Evolutionary conservation across 1,140 invertebrate species (phyloP).

Genomic region (Heterodera schachtii): DNA sequence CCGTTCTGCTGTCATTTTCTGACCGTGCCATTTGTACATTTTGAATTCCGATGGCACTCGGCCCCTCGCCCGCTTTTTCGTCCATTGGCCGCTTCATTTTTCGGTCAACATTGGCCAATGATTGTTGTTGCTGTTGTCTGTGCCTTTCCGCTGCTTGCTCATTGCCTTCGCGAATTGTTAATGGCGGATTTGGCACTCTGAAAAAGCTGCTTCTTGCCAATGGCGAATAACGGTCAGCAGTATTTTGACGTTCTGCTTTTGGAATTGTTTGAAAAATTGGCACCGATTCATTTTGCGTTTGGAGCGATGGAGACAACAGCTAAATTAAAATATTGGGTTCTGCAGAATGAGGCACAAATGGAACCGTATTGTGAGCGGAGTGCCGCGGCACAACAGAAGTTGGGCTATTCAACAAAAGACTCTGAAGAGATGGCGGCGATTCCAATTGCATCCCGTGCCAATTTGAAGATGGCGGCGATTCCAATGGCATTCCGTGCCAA

Average conservation of each 20-base stretch:
- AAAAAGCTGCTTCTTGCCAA: too few relatives aligned
- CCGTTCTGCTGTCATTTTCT: not conserved
- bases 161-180: not conserved
- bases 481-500: not conserved
- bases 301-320: too few relatives aligned
- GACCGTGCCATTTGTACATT: too few relatives aligned
- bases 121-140: not conserved
- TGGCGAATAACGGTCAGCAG: too few relatives aligned
- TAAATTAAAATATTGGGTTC: too few relatives aligned
- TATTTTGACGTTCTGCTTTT: too few relatives aligned
- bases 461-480: not conserved
- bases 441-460: not conserved
- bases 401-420: not conserved
- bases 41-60: too few relatives aligned
- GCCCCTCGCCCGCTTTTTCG: not conserved
- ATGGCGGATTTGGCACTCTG: not conserved
- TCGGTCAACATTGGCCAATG: not conserved
- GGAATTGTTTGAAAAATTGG: too few relatives aligned
- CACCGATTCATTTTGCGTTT: too few relatives aligned
- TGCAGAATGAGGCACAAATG: too few relatives aligned
- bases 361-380: not conserved
- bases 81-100: not conserved
- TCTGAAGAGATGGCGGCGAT: not conserved
- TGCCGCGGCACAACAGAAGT: not conserved
- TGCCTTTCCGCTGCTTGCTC: not conserved